Conservation (phyloP, 2,113 vertebrate species). For the Pangasianodon hypophthalmus region DNA sequence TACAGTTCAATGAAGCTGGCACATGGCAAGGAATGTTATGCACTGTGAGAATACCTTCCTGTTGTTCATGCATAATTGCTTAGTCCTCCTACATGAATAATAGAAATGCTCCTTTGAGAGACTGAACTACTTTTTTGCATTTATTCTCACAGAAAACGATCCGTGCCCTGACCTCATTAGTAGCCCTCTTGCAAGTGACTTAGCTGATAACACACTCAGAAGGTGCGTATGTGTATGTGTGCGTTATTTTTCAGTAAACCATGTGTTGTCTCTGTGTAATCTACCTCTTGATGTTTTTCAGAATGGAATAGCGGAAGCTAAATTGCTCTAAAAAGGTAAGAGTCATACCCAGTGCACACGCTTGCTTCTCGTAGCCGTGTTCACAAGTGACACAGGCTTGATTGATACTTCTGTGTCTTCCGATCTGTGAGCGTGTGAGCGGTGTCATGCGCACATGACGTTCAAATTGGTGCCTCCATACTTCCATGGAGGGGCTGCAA, state of each 20-base stretch:
- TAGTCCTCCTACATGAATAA: not conserved
- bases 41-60: not conserved
- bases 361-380: not conserved
- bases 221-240: not conserved
- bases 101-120: not conserved
- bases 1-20: not conserved
- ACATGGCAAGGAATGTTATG: not conserved
- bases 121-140: not conserved
- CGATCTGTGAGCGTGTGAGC: not conserved
- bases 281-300: not conserved
- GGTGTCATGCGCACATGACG: not conserved
- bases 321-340: not conserved
- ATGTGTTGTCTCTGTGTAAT: not conserved
- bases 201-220: not conserved
- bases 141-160: constrained; percentile 68
- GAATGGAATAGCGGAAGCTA: not conserved
- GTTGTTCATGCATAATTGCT: not conserved
- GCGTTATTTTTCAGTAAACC: not conserved
- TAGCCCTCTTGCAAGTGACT: not conserved
- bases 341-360: not conserved
- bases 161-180: constrained; percentile 82
- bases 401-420: not conserved
- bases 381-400: not conserved
- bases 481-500: not conserved
- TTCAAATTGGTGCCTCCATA: not conserved